phyloP scores from a whole-genome alignment of 2,888 invertebrate genomes.

The Eugnorisma glareosa region DNA sequence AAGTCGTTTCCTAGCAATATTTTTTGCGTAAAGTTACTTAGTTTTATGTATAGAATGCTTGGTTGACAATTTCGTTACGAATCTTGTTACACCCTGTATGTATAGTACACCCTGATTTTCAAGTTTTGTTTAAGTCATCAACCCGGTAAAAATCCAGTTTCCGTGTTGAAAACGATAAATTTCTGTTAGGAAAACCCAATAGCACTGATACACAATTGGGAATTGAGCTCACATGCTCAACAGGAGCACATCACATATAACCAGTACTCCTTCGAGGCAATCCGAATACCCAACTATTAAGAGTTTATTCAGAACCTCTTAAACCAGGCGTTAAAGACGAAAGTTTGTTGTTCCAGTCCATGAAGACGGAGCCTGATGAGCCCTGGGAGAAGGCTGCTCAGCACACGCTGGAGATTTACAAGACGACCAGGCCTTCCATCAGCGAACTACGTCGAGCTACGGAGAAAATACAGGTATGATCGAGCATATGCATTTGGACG shows the following conservation, averaged over 20 bases:
- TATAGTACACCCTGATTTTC: background rate
- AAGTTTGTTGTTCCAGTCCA: constrained; percentile 64
- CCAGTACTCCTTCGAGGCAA: background rate
- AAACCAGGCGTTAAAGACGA: background rate
- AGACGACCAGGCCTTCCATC: constrained; percentile 82
- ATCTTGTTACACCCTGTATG: too few relatives aligned
- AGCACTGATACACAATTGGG: too few relatives aligned
- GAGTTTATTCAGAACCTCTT: background rate
- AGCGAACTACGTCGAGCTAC: constrained; percentile 81
- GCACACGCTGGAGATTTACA: constrained; percentile 83
- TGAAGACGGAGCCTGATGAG: constrained; percentile 76
- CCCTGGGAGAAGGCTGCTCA: constrained; percentile 86
- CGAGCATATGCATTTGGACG: background rate
- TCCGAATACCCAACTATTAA: background rate
- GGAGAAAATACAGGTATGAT: constrained; percentile 79
- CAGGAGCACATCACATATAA: background rate
- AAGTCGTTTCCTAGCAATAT: too few relatives aligned
- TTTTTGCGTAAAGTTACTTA: too few relatives aligned
- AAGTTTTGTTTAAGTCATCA: background rate
- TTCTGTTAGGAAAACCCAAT: background rate
- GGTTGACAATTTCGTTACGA: too few relatives aligned
- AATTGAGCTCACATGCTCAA: too few relatives aligned
- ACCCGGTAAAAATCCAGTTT: background rate
- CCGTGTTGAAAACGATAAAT: background rate
- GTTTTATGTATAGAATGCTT: too few relatives aligned